These are phyloP conservation scores for Chauna torquata DNA, from an alignment of 2,113 vertebrate species.

Conservation along the genomic window DNA sequence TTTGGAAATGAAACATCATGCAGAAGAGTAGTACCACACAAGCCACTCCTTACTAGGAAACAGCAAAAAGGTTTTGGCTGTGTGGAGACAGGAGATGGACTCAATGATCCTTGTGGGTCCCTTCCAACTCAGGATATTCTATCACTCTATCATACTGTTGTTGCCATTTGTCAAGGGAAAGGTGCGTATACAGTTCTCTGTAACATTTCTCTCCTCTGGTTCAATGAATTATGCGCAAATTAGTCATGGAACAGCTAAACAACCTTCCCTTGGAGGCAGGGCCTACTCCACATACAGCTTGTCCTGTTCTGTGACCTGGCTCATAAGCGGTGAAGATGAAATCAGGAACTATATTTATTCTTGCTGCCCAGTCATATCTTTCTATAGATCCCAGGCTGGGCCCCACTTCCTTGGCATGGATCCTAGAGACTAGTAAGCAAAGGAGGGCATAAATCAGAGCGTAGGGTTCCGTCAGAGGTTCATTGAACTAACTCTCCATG, in stretches of 20 bases:
- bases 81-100: not conserved
- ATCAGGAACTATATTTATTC: slow-evolving; percentile 58
- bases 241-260: not conserved
- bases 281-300: not conserved
- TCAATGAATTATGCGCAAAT: not conserved
- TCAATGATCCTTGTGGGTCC: not conserved
- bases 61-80: not conserved
- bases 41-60: not conserved
- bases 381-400: slow-evolving; percentile 16
- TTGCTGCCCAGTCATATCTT: not conserved
- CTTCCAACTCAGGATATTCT: not conserved
- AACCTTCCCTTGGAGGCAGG: not conserved
- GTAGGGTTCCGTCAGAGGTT: not conserved
- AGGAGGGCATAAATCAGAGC: slow-evolving; percentile 45
- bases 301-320: not conserved
- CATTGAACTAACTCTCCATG: not conserved
- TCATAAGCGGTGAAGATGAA: not conserved
- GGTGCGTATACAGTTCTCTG: not conserved
- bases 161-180: not conserved
- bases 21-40: rapidly evolving
- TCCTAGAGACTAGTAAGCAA: slow-evolving; percentile 39
- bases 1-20: not conserved
- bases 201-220: not conserved
- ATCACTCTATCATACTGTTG: not conserved
- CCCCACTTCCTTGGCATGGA: slow-evolving; percentile 23